A percentile compares a stretch with the other conserved stretches of the same genome.
phyloP scores from a whole-genome alignment of 1,140 invertebrate species.

The Lepidostoma basale region DNA sequence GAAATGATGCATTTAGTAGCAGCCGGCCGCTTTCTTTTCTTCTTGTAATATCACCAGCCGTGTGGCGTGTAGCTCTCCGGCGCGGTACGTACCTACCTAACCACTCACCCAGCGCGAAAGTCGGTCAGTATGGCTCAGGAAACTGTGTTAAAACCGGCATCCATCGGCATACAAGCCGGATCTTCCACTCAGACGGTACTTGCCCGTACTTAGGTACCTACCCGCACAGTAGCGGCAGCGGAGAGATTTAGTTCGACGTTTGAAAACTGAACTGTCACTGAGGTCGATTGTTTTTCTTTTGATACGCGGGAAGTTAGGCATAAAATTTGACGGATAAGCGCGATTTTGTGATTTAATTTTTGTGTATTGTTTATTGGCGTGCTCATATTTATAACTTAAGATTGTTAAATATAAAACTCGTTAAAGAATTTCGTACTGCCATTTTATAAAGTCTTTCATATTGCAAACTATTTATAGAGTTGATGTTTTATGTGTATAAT shows the following conservation, averaged over 20 bases:
- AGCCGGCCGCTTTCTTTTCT: conserved; percentile 30
- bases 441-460: too few species aligned
- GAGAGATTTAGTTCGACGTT: background rate
- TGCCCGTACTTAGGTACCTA: background rate
- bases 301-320: background rate
- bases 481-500: too few species aligned
- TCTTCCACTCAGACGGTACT: conserved; percentile 16
- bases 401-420: too few species aligned
- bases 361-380: too few species aligned
- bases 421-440: too few species aligned
- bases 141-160: conserved; percentile 45
- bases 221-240: background rate
- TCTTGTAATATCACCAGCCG: background rate
- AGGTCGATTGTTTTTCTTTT: background rate
- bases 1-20: conserved; percentile 3
- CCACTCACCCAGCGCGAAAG: conserved; percentile 37
- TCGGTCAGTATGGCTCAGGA: conserved; percentile 43
- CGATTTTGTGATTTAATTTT: too few species aligned
- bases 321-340: too few species aligned
- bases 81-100: background rate
- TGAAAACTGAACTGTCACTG: conserved; percentile 11
- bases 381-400: too few species aligned
- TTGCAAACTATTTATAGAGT: too few species aligned
- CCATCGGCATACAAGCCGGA: conserved; percentile 38
- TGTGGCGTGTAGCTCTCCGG: background rate